Conservation (phyloP, 2,113 vertebrate species). For the Xenopus laevis region DNA sequence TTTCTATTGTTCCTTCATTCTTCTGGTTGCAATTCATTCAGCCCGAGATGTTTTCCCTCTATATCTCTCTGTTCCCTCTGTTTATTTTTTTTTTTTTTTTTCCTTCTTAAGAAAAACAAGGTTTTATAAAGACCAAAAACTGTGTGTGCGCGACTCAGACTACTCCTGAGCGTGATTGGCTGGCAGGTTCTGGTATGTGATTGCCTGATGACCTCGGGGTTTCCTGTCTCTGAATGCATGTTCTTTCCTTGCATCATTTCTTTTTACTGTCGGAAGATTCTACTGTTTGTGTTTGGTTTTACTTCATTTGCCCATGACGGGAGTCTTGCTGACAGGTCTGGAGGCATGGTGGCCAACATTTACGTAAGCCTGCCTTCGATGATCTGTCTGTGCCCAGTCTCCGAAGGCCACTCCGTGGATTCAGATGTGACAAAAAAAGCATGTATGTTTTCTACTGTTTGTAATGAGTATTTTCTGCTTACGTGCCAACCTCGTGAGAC, state of each 20-base stretch:
- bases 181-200: slow-evolving; percentile 35
- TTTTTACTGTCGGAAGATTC: slow-evolving; percentile 48
- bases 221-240: slow-evolving; percentile 67
- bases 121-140: slow-evolving; percentile 76
- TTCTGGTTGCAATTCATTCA: neutral
- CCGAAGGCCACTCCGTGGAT: slow-evolving; percentile 19
- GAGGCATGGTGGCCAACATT: slow-evolving; percentile 14
- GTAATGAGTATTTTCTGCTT: slow-evolving; percentile 83
- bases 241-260: slow-evolving; percentile 64
- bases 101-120: slow-evolving; percentile 57
- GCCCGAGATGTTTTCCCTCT: neutral
- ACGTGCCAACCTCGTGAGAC: slow-evolving; percentile 79
- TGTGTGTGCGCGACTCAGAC: slow-evolving; percentile 65
- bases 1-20: neutral
- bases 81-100: slow-evolving; percentile 43
- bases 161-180: slow-evolving; percentile 51
- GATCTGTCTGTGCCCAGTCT: slow-evolving; percentile 20
- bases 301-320: slow-evolving; percentile 61
- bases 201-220: slow-evolving; percentile 48
- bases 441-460: slow-evolving; percentile 84
- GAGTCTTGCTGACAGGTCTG: slow-evolving; percentile 18
- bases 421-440: slow-evolving; percentile 55
- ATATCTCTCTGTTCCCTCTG: neutral
- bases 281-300: slow-evolving; percentile 73
- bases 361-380: neutral